phyloP scores from a whole-genome alignment of 2,797 vertebrate genomes.

The Onychomys torridus region DNA sequence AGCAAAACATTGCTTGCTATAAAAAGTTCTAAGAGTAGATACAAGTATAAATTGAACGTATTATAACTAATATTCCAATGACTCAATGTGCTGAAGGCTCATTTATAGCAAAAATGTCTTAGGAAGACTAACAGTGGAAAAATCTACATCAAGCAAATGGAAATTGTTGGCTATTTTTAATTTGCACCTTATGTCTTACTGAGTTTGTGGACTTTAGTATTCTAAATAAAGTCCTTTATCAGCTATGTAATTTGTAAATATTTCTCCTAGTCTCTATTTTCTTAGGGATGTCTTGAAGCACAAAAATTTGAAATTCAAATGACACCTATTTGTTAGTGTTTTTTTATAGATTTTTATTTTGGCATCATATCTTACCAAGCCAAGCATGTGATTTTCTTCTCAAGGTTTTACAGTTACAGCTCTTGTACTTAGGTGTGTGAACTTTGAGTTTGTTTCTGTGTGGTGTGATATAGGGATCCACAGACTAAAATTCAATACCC shows the following conservation, averaged over 20 bases:
- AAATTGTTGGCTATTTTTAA: background rate
- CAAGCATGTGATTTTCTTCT: background rate
- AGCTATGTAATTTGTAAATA: background rate
- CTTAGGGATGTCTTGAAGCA: background rate
- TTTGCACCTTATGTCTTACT: background rate
- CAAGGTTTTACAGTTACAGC: background rate
- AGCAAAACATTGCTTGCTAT: background rate
- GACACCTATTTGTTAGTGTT: background rate
- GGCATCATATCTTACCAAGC: background rate
- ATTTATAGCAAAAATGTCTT: background rate
- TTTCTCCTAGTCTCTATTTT: background rate
- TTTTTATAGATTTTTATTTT: conserved; percentile 22
- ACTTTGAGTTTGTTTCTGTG: background rate
- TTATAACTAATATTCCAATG: background rate
- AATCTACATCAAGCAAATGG: background rate
- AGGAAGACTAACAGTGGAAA: background rate
- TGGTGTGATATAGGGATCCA: background rate
- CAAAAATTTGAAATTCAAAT: background rate
- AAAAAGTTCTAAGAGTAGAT: background rate
- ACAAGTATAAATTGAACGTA: background rate
- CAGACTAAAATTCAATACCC: background rate
- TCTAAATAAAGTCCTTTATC: conserved; percentile 13
- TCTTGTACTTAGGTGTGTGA: background rate
- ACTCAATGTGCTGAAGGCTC: background rate
- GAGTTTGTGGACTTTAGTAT: conserved; percentile 17